These are phyloP conservation scores for Polia nebulosa DNA, from an alignment of 2,888 invertebrate species.

Conservation along the genomic window DNA sequence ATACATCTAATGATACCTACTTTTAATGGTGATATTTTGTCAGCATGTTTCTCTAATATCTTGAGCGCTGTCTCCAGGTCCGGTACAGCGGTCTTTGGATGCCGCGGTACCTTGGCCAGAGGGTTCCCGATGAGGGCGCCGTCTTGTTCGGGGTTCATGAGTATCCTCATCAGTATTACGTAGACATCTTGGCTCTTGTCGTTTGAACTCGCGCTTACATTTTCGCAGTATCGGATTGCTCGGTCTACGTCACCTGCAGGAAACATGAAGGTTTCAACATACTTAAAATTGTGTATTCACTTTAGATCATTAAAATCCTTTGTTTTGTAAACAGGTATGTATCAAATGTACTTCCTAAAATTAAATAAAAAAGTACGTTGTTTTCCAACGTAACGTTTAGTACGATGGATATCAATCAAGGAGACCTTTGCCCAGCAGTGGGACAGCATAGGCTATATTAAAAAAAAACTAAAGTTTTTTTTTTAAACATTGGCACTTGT, in stretches of 20 bases:
- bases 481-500: no score
- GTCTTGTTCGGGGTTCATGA: conserved; percentile 83
- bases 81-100: conserved; percentile 92
- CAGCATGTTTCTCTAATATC: conserved; percentile 96
- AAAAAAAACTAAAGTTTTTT: no score
- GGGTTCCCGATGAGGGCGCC: conserved; percentile 80
- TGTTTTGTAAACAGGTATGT: no score
- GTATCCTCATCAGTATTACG: conserved; percentile 91
- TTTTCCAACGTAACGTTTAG: no score
- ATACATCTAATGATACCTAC: conserved; percentile 80
- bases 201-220: conserved; percentile 89
- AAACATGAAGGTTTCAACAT: neutral
- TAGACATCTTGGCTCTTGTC: conserved; percentile 90
- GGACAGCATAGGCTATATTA: no score
- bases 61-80: conserved; percentile 95
- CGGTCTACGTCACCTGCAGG: conserved; percentile 93
- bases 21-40: conserved; percentile 95
- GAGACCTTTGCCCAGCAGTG: no score
- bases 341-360: no score
- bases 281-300: neutral
- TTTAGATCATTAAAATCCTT: no score
- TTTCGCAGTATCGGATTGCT: conserved; percentile 96
- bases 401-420: no score
- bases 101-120: conserved; percentile 85
- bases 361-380: no score